These are phyloP conservation scores for Spinus olivaceus DNA, from an alignment of 2,797 vertebrate genomes.

Conservation along the genomic window DNA sequence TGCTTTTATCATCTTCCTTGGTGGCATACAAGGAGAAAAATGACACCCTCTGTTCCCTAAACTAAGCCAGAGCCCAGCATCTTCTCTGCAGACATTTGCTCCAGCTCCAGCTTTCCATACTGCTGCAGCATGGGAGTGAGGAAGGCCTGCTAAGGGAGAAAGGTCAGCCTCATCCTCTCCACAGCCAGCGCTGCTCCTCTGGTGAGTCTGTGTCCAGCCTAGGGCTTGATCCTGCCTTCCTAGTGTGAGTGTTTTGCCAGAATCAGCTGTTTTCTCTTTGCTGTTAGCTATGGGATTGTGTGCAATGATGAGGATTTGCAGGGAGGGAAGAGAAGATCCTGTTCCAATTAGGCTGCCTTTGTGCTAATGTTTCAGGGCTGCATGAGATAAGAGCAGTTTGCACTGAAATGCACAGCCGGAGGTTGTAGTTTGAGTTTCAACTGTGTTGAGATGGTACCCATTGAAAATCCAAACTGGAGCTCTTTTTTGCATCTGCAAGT, in stretches of 20 bases:
- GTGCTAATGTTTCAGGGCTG: slow-evolving; percentile 16
- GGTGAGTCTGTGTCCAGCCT: background rate
- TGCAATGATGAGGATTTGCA: slow-evolving; percentile 47
- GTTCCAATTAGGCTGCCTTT: slow-evolving; percentile 40
- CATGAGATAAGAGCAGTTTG: slow-evolving; percentile 14
- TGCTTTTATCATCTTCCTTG: background rate
- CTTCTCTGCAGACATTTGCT: background rate
- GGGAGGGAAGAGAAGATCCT: slow-evolving; percentile 35
- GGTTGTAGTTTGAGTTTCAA: slow-evolving; percentile 23
- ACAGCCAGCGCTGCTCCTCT: background rate
- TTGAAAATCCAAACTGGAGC: slow-evolving; percentile 35
- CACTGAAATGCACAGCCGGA: slow-evolving; percentile 28
- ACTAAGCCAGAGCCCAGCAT: background rate
- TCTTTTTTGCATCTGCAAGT: slow-evolving; percentile 33
- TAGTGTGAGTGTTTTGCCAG: background rate
- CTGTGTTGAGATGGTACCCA: background rate
- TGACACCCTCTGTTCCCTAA: background rate
- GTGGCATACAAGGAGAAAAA: background rate
- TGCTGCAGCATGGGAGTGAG: background rate
- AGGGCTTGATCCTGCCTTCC: background rate
- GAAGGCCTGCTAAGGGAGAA: background rate
- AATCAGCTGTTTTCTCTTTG: background rate
- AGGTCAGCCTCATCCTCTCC: background rate
- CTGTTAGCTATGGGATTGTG: slow-evolving; percentile 17
- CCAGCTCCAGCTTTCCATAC: background rate